A percentile compares a stretch with the other conserved stretches of the same genome.
These are phyloP conservation scores for Trachelus tabidus DNA, from an alignment of 2,888 invertebrate species.

Conservation along the genomic window DNA sequence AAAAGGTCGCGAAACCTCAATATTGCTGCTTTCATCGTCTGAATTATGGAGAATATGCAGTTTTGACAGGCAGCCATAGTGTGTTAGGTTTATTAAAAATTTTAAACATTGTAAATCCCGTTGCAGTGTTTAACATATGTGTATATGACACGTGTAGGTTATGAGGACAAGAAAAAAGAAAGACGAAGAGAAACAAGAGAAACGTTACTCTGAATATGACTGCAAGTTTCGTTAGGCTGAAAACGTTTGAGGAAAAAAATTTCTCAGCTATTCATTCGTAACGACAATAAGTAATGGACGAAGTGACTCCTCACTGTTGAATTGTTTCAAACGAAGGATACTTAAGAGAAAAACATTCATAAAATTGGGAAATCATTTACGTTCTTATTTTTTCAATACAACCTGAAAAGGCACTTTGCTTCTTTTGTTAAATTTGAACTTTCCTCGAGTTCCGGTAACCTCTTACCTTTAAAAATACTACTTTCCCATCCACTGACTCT, in stretches of 20 bases:
- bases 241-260: not conserved
- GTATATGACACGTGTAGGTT: not conserved
- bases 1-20: constrained; percentile 1
- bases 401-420: not conserved
- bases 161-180: not conserved
- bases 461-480: not conserved
- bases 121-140: not conserved
- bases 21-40: not conserved
- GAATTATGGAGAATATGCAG: not conserved
- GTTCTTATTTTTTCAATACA: not conserved
- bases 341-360: not conserved
- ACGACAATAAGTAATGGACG: not conserved
- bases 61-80: not conserved
- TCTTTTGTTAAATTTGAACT: not conserved
- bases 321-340: not conserved
- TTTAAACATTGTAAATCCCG: not conserved
- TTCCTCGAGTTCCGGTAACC: not conserved
- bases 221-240: not conserved
- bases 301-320: not conserved
- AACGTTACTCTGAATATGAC: not conserved
- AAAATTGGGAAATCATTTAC: not conserved
- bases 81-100: not conserved
- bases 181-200: not conserved
- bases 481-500: not conserved
- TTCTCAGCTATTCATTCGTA: not conserved